phyloP scores from a whole-genome alignment of 2,888 invertebrate species.

The Pachycephus smyrnensis region DNA sequence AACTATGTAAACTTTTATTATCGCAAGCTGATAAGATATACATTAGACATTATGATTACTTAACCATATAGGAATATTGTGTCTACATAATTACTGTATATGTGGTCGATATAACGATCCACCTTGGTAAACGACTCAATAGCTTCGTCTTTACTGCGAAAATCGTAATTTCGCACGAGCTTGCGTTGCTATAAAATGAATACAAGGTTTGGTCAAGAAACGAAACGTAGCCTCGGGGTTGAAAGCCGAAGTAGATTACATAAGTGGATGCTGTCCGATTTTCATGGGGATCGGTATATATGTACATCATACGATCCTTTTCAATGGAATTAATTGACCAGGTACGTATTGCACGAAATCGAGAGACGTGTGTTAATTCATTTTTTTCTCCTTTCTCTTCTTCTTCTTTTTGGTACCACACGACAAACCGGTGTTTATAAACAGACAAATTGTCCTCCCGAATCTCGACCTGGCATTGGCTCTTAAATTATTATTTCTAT shows the following conservation, averaged over 20 bases:
- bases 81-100: background rate
- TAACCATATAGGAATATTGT: background rate
- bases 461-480: background rate
- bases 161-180: background rate
- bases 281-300: background rate
- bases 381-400: background rate
- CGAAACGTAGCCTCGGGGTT: background rate
- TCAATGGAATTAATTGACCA: background rate
- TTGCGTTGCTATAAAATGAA: background rate
- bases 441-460: background rate
- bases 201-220: background rate
- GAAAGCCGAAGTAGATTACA: too few relatives aligned
- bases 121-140: background rate
- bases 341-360: background rate
- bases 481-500: background rate
- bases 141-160: background rate
- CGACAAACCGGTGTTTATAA: background rate
- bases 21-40: background rate
- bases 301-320: background rate
- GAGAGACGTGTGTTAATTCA: background rate
- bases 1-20: background rate
- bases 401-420: background rate
- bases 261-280: background rate
- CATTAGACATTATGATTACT: background rate
- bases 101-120: background rate